A percentile compares a stretch with the other conserved stretches of the same genome.
phyloP scores from a whole-genome alignment of 2,888 invertebrate species.

The Cetonia aurata region DNA sequence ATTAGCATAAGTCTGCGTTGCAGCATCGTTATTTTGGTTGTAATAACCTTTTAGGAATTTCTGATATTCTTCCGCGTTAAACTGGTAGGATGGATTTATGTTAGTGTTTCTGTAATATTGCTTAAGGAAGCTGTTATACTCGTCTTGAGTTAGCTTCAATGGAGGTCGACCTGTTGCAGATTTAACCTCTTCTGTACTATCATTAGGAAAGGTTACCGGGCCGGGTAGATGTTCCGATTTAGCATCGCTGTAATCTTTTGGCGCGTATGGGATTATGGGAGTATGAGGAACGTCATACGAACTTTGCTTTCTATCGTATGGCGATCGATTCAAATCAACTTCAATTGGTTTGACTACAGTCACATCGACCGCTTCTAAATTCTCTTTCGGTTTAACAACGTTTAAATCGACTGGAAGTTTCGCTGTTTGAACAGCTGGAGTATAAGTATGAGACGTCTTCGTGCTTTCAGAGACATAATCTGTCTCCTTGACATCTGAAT shows the following conservation, averaged over 20 bases:
- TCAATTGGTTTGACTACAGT: slow-evolving; percentile 48
- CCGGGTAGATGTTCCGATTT: slow-evolving; percentile 17
- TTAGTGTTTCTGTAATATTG: slow-evolving; percentile 37
- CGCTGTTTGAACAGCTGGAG: neutral
- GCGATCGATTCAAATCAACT: slow-evolving; percentile 44
- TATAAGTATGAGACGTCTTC: slow-evolving; percentile 22
- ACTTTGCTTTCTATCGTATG: slow-evolving; percentile 25
- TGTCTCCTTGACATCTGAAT: slow-evolving; percentile 18
- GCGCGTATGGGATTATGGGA: neutral
- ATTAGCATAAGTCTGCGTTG: neutral
- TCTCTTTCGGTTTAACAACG: slow-evolving; percentile 42
- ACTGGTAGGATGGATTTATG: slow-evolving; percentile 38
- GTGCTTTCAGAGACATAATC: slow-evolving; percentile 41
- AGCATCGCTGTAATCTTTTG: neutral
- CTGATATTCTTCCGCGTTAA: slow-evolving; percentile 36
- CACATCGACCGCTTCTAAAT: slow-evolving; percentile 41
- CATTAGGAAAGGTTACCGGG: slow-evolving; percentile 21
- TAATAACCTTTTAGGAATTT: slow-evolving; percentile 43
- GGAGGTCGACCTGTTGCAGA: neutral
- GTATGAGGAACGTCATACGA: slow-evolving; percentile 1
- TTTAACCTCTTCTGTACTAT: neutral
- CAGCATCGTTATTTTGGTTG: slow-evolving; percentile 1
- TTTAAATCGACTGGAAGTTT: slow-evolving; percentile 40
- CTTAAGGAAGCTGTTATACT: slow-evolving; percentile 42
- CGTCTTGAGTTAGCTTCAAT: slow-evolving; percentile 22